Evolutionary conservation across 2,888 invertebrate genomes (phyloP).

Genomic region (Amphipoea oculea): DNA sequence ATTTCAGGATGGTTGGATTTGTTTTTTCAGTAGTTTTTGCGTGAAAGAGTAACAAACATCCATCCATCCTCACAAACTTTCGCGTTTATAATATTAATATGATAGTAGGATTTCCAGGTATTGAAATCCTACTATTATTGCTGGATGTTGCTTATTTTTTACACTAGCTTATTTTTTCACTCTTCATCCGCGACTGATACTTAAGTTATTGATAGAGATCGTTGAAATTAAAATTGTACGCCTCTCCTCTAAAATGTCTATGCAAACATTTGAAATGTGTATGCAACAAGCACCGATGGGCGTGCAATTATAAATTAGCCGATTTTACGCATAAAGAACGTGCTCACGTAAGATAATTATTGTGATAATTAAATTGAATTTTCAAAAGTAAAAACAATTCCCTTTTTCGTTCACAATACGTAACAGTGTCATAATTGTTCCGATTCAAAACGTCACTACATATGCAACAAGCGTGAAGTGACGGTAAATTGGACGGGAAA

Average conservation of each 20-base stretch:
- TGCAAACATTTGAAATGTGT: background rate
- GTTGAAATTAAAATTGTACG: too few species aligned
- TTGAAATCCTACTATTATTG: background rate
- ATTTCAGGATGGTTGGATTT: too few species aligned
- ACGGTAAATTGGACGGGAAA: conserved; percentile 55
- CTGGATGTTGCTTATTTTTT: background rate
- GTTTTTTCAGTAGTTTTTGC: too few species aligned
- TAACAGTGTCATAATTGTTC: conserved; percentile 30
- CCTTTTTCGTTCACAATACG: background rate
- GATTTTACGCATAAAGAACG: background rate
- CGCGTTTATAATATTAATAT: too few species aligned
- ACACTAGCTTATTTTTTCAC: background rate
- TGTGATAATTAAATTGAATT: background rate
- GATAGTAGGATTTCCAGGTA: background rate
- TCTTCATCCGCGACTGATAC: too few species aligned
- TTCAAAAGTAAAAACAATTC: background rate
- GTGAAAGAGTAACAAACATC: too few species aligned
- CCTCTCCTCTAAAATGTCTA: too few species aligned
- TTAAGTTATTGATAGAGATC: too few species aligned
- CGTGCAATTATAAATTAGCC: background rate
- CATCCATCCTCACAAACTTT: too few species aligned
- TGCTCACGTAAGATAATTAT: too few species aligned
- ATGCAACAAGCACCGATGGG: background rate
- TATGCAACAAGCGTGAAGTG: conserved; percentile 54
- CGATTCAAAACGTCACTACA: conserved; percentile 43